These are phyloP conservation scores for fruit fly (Drosophila melanogaster) DNA, from an alignment of 1,140 invertebrate genomes.

Conservation along the genomic window Release_6_plus_ISO1_MT NT_033777.3:16403001-16403500, in stretches of 20 bases:
- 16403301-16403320: constrained; percentile 50
- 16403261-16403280: constrained; percentile 65
- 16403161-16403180: constrained; percentile 65
- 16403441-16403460: constrained; percentile 70
- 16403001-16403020: constrained; percentile 53
- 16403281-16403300: not conserved
- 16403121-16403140: constrained; percentile 23
- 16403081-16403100: constrained; percentile 78
- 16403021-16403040: constrained; percentile 74
- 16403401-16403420: constrained; percentile 45
- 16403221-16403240: not conserved
- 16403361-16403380: constrained; percentile 22
- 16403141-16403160: constrained; percentile 13
- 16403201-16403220: not conserved
- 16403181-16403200: constrained; percentile 45
- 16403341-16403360: not conserved
- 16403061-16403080: constrained; percentile 60
- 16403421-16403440: constrained; percentile 51
- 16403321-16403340: constrained; percentile 41
- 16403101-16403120: constrained; percentile 59
- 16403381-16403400: constrained; percentile 11
- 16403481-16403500: constrained; percentile 70
- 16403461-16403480: constrained; percentile 76
- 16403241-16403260: constrained; percentile 63
- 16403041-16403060: constrained; percentile 68